Conservation (phyloP, 2,797 vertebrate species). For the Chaunax sp. region DNA sequence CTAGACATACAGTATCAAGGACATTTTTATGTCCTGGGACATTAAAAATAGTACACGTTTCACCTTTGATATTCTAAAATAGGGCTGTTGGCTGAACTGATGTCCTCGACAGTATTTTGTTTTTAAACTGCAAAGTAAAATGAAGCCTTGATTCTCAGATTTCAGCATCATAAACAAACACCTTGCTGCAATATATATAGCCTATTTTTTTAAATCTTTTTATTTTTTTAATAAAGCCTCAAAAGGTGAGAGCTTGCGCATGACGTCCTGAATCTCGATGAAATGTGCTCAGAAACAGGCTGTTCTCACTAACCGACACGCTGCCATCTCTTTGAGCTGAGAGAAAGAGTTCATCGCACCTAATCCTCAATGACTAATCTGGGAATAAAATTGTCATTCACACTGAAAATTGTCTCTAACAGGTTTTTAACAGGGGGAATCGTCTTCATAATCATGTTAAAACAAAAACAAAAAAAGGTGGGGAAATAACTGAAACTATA, state of each 20-base stretch:
- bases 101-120: constrained; percentile 24
- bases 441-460: constrained; percentile 22
- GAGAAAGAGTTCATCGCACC: constrained; percentile 34
- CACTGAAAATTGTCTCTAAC: constrained; percentile 20
- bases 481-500: constrained; percentile 4
- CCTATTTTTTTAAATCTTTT: too few species aligned
- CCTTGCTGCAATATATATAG: background rate
- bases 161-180: constrained; percentile 13
- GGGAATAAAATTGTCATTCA: constrained; percentile 47
- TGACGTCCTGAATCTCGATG: constrained; percentile 4
- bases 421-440: constrained; percentile 51
- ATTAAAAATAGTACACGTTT: constrained; percentile 23
- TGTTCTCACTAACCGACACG: constrained; percentile 14
- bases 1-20: constrained; percentile 22
- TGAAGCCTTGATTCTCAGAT: constrained; percentile 9
- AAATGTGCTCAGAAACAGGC: constrained; percentile 27
- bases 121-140: constrained; percentile 4
- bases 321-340: constrained; percentile 30
- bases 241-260: constrained; percentile 26
- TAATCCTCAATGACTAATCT: constrained; percentile 61
- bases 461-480: constrained; percentile 5
- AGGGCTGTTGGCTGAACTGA: constrained; percentile 3
- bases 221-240: constrained; percentile 6
- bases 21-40: constrained; percentile 13
- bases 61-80: constrained; percentile 35